A percentile compares a stretch with the other conserved stretches of the same genome.
These are phyloP conservation scores for Sarcophaga variegata DNA, from an alignment of 2,888 invertebrate species.

Conservation along the genomic window DNA sequence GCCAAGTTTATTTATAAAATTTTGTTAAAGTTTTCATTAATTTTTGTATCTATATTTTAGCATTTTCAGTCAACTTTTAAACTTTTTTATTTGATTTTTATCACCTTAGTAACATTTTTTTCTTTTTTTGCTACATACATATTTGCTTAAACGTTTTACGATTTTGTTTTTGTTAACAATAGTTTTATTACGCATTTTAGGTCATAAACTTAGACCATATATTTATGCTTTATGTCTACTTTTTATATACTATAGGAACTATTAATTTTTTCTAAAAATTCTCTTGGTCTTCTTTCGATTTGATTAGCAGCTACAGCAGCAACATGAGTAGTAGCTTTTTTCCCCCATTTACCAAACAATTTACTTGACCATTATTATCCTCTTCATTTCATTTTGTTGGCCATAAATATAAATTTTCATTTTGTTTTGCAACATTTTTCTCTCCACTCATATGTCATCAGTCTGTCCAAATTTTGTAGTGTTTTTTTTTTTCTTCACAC, in stretches of 20 bases:
- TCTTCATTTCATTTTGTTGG: slow-evolving; percentile 63
- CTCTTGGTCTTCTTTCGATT: background rate
- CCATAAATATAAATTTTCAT: slow-evolving; percentile 72
- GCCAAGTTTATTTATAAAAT: background rate
- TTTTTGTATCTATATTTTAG: too few relatives aligned
- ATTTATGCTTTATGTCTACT: too few relatives aligned
- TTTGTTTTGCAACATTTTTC: slow-evolving; percentile 58
- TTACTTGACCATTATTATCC: slow-evolving; percentile 65
- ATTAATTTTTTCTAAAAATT: slow-evolving; percentile 21
- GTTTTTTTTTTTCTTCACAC: slow-evolving; percentile 17
- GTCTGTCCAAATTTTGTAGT: slow-evolving; percentile 68
- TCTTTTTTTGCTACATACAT: too few relatives aligned
- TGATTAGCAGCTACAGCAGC: slow-evolving; percentile 47
- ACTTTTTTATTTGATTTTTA: too few relatives aligned
- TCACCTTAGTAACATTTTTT: background rate
- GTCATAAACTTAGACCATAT: too few relatives aligned
- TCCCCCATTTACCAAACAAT: slow-evolving; percentile 64
- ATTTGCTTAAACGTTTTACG: too few relatives aligned
- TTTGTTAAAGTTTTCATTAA: too few relatives aligned
- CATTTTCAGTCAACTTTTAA: too few relatives aligned
- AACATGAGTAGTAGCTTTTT: slow-evolving; percentile 16
- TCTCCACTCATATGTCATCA: slow-evolving; percentile 70
- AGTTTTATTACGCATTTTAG: too few relatives aligned
- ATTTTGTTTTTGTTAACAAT: too few relatives aligned
- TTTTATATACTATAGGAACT: too few relatives aligned